phyloP scores from a whole-genome alignment of 2,888 invertebrate genomes.

The Ptycholaimellus sp. region DNA sequence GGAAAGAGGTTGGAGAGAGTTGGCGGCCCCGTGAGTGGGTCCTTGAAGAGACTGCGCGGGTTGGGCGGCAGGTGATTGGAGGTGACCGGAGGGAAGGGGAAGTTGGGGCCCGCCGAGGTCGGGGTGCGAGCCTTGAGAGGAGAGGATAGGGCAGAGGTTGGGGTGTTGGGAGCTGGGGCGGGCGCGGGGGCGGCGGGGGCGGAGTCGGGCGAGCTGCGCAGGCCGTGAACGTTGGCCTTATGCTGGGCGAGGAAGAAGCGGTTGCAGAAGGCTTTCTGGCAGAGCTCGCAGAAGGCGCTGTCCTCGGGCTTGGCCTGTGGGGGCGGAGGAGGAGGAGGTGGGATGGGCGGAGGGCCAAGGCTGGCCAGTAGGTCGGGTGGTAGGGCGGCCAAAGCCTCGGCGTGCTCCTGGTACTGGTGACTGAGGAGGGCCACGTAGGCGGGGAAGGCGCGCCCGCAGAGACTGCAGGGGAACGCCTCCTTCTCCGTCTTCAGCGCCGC shows the following conservation, averaged over 20 bases:
- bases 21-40: constrained; percentile 6
- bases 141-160: not conserved
- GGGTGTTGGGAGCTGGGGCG: not conserved
- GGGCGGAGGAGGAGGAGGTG: too few relatives aligned
- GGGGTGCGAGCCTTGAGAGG: not conserved
- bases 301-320: too few relatives aligned
- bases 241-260: constrained; percentile 32
- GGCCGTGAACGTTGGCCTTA: constrained; percentile 30
- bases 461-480: constrained; percentile 4
- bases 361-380: too few relatives aligned
- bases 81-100: constrained; percentile 1
- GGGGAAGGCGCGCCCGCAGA: constrained; percentile 7
- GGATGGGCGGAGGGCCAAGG: too few relatives aligned
- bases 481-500: not conserved
- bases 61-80: not conserved
- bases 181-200: constrained; percentile 5
- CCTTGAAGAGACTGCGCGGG: constrained; percentile 3
- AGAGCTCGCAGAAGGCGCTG: constrained; percentile 29
- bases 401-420: constrained; percentile 9
- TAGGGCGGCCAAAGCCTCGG: too few relatives aligned
- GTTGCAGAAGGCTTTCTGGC: constrained; percentile 31
- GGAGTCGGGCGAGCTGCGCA: constrained; percentile 8
- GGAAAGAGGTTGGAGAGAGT: constrained; percentile 7
- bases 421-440: constrained; percentile 5
- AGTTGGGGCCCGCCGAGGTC: not conserved